These are phyloP conservation scores for Pediacus dermestoides DNA, from an alignment of 2,888 invertebrate genomes.

Conservation along the genomic window DNA sequence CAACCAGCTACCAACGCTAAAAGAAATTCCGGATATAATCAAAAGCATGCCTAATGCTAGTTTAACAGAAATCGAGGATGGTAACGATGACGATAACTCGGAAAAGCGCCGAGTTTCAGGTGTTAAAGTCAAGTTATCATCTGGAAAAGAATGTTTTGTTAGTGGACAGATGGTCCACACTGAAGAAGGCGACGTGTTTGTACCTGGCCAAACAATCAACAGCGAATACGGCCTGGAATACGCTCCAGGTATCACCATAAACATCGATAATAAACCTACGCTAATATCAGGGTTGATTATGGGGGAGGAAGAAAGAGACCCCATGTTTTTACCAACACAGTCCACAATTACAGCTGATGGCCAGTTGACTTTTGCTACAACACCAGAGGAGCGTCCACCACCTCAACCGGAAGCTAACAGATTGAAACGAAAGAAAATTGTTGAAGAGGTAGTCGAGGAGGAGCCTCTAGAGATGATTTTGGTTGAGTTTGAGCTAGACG, in stretches of 20 bases:
- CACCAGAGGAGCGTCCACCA: constrained; percentile 43
- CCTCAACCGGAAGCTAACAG: constrained; percentile 37
- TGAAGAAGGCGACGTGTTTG: constrained; percentile 65
- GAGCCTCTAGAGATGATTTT: constrained; percentile 5
- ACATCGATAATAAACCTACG: constrained; percentile 63
- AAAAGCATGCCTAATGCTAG: constrained; percentile 60
- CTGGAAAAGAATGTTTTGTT: constrained; percentile 67
- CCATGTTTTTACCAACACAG: constrained; percentile 69
- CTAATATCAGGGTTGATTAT: constrained; percentile 72
- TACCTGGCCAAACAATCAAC: constrained; percentile 71
- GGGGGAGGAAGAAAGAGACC: constrained; percentile 56
- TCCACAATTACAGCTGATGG: constrained; percentile 56
- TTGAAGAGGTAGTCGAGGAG: constrained; percentile 24
- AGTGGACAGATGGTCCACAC: constrained; percentile 70
- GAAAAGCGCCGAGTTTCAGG: constrained; percentile 39
- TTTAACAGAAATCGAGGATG: constrained; percentile 54
- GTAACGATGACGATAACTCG: constrained; percentile 30
- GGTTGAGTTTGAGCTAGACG: constrained; percentile 21
- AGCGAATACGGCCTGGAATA: constrained; percentile 66
- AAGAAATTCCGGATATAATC: constrained; percentile 62
- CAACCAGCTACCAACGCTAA: constrained; percentile 59
- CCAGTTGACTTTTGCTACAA: constrained; percentile 45
- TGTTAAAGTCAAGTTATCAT: constrained; percentile 53
- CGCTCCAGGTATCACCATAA: constrained; percentile 70
- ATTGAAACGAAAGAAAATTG: constrained; percentile 28